These are phyloP conservation scores for Cynoglossus semilaevis DNA, from an alignment of 2,113 vertebrate species.

Conservation along the genomic window DNA sequence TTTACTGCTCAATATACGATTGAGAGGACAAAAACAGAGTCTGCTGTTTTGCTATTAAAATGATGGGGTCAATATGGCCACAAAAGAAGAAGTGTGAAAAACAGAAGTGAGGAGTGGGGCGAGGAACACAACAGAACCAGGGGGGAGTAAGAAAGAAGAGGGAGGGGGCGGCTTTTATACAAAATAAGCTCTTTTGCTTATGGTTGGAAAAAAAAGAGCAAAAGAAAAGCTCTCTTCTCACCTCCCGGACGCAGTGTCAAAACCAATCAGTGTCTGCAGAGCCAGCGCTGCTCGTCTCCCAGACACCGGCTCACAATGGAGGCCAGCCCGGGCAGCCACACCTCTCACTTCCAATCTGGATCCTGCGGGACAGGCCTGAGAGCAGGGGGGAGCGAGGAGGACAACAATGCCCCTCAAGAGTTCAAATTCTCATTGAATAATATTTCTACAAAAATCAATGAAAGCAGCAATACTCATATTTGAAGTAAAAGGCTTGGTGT, in stretches of 20 bases:
- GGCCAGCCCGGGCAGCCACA: conserved; percentile 86
- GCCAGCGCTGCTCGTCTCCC: conserved; percentile 65
- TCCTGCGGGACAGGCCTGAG: conserved; percentile 75
- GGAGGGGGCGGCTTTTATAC: conserved; percentile 58
- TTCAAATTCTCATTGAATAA: conserved; percentile 48
- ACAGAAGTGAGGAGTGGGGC: conserved; percentile 38
- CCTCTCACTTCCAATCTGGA: conserved; percentile 99
- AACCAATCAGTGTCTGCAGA: conserved; percentile 88
- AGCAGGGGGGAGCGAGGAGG: conserved; percentile 22
- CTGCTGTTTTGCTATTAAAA: conserved; percentile 39
- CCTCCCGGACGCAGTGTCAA: conserved; percentile 94
- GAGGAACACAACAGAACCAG: conserved; percentile 51
- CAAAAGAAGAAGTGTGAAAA: conserved; percentile 47
- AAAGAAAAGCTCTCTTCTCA: conserved; percentile 72
- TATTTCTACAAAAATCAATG: conserved; percentile 7
- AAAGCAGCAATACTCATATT: conserved; percentile 51
- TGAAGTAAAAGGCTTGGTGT: conserved; percentile 42
- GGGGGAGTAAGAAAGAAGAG: conserved; percentile 43
- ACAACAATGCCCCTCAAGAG: conserved; percentile 42
- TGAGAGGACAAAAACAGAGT: conserved; percentile 45
- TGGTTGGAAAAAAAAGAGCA: conserved; percentile 58
- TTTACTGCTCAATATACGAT: conserved; percentile 53
- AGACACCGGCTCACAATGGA: conserved; percentile 82
- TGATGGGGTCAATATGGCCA: conserved; percentile 45
- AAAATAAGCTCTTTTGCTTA: conserved; percentile 56